phyloP scores from a whole-genome alignment of 2,797 vertebrate genomes.

The Onychomys torridus region DNA sequence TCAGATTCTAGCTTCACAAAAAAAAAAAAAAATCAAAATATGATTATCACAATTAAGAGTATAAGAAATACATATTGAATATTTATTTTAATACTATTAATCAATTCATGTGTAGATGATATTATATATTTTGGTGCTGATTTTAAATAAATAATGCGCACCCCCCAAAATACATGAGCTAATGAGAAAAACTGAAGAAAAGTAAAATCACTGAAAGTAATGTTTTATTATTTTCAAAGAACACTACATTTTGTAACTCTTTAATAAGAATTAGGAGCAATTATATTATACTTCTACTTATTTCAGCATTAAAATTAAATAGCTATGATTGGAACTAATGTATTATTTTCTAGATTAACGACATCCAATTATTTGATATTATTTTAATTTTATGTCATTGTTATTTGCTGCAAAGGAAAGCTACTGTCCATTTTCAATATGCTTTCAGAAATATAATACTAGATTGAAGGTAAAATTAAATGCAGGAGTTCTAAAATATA shows the following conservation, averaged over 20 bases:
- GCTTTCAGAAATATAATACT: background rate
- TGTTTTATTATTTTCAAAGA: background rate
- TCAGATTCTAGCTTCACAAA: slow-evolving; percentile 11
- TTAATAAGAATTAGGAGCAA: background rate
- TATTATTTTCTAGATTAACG: background rate
- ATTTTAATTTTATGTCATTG: background rate
- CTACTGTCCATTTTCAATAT: background rate
- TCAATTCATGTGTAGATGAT: background rate
- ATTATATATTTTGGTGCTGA: background rate
- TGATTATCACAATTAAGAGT: background rate
- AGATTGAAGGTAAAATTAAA: background rate
- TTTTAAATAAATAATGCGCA: background rate
- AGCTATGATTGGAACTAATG: background rate
- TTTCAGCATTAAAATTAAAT: background rate
- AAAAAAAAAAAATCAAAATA: slow-evolving; percentile 27
- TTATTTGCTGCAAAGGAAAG: slow-evolving; percentile 9
- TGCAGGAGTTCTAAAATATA: background rate
- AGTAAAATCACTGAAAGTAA: background rate
- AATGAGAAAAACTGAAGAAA: background rate
- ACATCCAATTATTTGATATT: background rate
- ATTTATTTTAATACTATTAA: background rate
- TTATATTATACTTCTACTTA: background rate
- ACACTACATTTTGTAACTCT: background rate
- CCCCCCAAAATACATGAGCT: background rate
- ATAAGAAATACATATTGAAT: slow-evolving; percentile 13